phyloP scores from a whole-genome alignment of 2,113 vertebrate species.

The Capreolus pygargus region DNA sequence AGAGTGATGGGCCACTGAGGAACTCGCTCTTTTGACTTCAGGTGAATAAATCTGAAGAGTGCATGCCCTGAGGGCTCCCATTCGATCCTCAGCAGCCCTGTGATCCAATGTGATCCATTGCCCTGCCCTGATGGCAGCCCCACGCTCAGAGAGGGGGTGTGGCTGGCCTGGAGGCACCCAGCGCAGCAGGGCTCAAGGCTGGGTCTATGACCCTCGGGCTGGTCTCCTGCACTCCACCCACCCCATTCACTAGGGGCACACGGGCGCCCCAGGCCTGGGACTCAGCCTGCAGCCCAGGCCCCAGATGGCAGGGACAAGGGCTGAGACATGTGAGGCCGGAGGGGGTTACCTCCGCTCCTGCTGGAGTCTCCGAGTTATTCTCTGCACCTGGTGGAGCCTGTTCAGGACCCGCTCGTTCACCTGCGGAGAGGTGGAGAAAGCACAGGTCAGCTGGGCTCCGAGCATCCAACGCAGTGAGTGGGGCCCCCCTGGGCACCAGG shows the following conservation, averaged over 20 bases:
- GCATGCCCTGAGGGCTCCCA: accelerated
- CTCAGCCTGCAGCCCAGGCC: background rate
- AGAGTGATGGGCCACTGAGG: background rate
- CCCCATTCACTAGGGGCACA: background rate
- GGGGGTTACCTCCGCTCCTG: slow-evolving; percentile 87
- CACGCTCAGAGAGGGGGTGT: background rate
- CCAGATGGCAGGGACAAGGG: accelerated
- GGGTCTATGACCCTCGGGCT: background rate
- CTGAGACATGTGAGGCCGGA: background rate
- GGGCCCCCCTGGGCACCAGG: background rate
- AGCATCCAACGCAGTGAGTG: accelerated
- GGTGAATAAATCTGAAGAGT: background rate
- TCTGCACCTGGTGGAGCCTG: slow-evolving; percentile 91
- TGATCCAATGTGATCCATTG: no score
- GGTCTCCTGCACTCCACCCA: accelerated
- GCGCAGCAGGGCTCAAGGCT: background rate
- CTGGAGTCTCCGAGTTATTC: slow-evolving; percentile 87
- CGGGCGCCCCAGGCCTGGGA: accelerated
- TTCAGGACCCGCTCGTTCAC: slow-evolving; percentile 90
- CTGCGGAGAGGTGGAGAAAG: slow-evolving; percentile 61
- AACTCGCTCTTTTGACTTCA: no score
- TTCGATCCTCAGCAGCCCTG: background rate
- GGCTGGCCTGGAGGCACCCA: background rate
- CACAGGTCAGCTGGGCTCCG: accelerated
- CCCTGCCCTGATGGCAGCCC: background rate